phyloP scores from a whole-genome alignment of 2,797 vertebrate genomes.

The Acrocephalus scirpaceus region DNA sequence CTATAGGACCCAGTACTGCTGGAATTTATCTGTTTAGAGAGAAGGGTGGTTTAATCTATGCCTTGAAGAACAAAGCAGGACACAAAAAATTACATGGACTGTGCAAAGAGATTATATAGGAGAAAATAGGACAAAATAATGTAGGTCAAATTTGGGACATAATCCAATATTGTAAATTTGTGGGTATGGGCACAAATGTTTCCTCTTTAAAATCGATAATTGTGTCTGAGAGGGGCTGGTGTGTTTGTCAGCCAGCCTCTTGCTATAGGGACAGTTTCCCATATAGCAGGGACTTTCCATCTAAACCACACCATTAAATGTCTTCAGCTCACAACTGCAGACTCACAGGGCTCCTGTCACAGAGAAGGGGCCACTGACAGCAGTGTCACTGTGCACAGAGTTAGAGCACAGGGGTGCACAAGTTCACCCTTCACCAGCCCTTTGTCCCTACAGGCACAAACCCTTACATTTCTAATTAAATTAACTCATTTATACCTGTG shows the following conservation, averaged over 20 bases:
- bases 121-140: background rate
- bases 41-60: background rate
- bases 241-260: background rate
- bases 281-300: background rate
- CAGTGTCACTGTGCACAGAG: background rate
- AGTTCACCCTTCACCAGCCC: accelerated
- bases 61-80: constrained; percentile 51
- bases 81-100: background rate
- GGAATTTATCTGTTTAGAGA: constrained; percentile 47
- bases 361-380: background rate
- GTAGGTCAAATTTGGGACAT: background rate
- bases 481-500: constrained; percentile 42
- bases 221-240: background rate
- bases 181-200: background rate
- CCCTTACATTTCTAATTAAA: background rate
- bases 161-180: background rate
- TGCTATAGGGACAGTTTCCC: background rate
- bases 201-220: background rate
- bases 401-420: background rate
- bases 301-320: background rate
- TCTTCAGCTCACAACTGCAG: background rate
- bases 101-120: constrained; percentile 13
- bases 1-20: constrained; percentile 6
- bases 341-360: background rate
- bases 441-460: background rate